Conservation (phyloP, 2,888 invertebrate genomes). For the Cremastinae sp. region DNA sequence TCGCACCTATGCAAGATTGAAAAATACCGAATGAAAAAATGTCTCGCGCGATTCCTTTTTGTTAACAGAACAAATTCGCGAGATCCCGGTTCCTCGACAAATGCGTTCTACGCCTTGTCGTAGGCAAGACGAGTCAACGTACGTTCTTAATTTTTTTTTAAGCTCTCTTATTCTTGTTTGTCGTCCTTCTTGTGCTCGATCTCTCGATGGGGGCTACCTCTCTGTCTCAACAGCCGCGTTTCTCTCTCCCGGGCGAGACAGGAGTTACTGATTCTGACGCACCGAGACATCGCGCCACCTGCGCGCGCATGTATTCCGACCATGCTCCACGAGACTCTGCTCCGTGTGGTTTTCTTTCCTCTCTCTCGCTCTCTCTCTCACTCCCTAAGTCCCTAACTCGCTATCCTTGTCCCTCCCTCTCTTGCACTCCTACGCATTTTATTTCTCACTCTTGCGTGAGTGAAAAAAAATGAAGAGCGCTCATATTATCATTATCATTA, state of each 20-base stretch:
- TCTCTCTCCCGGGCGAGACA: constrained; percentile 69
- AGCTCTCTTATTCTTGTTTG: constrained; percentile 31
- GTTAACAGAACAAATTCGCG: neutral
- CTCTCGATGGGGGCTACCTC: constrained; percentile 29
- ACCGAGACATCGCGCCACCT: constrained; percentile 78
- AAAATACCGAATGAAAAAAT: neutral
- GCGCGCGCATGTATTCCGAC: constrained; percentile 74
- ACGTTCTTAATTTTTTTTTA: constrained; percentile 8
- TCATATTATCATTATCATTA: constrained; percentile 24
- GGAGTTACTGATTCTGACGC: constrained; percentile 76
- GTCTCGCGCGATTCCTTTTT: neutral
- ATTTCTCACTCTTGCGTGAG: constrained; percentile 26
- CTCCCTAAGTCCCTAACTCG: constrained; percentile 23
- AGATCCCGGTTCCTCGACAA: constrained; percentile 3
- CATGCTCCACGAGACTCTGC: constrained; percentile 50
- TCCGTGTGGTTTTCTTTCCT: constrained; percentile 26
- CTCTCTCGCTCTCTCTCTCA: constrained; percentile 19
- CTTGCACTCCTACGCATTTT: constrained; percentile 21
- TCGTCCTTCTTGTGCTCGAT: constrained; percentile 32
- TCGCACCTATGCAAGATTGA: too few relatives aligned
- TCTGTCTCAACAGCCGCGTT: constrained; percentile 62
- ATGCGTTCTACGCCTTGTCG: constrained; percentile 20
- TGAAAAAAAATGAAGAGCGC: constrained; percentile 8
- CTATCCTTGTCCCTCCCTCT: constrained; percentile 35
- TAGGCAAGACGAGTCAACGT: neutral